A percentile compares a stretch with the other conserved stretches of the same genome.
These are phyloP conservation scores for Pygoscelis adeliae DNA, from an alignment of 2,113 vertebrate genomes.

Conservation along the genomic window DNA sequence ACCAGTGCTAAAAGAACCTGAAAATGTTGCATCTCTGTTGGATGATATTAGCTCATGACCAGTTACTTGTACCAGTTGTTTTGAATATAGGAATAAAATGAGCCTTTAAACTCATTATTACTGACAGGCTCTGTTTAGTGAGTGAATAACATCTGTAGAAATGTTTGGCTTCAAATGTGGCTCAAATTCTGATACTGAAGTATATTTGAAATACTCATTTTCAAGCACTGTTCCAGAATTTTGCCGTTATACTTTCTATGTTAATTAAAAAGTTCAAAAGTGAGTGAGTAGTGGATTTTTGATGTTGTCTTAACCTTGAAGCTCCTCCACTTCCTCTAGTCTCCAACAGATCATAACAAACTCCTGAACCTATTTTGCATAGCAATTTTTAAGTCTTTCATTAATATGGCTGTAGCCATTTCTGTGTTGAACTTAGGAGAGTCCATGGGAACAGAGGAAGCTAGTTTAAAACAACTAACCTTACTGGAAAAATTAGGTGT, in stretches of 20 bases:
- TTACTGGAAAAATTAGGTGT: neutral
- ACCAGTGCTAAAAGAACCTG: neutral
- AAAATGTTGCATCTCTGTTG: neutral
- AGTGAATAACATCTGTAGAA: neutral
- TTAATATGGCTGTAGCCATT: neutral
- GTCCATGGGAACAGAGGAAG: neutral
- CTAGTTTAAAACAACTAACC: neutral
- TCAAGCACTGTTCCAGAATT: neutral
- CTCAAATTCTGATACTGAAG: neutral
- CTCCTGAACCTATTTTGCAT: neutral
- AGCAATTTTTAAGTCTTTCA: neutral
- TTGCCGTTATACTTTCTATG: neutral
- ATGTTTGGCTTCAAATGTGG: neutral
- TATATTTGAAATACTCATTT: neutral
- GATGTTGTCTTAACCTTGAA: neutral
- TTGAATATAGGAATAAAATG: neutral
- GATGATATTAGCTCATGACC: neutral
- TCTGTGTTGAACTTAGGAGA: neutral
- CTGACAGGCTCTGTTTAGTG: neutral
- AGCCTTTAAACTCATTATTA: neutral
- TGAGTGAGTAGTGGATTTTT: neutral
- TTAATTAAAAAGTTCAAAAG: neutral
- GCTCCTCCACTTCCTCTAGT: neutral
- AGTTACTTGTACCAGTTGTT: neutral
- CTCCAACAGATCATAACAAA: neutral